These are phyloP conservation scores for Autographa pulchrina DNA, from an alignment of 2,888 invertebrate genomes.

Conservation along the genomic window DNA sequence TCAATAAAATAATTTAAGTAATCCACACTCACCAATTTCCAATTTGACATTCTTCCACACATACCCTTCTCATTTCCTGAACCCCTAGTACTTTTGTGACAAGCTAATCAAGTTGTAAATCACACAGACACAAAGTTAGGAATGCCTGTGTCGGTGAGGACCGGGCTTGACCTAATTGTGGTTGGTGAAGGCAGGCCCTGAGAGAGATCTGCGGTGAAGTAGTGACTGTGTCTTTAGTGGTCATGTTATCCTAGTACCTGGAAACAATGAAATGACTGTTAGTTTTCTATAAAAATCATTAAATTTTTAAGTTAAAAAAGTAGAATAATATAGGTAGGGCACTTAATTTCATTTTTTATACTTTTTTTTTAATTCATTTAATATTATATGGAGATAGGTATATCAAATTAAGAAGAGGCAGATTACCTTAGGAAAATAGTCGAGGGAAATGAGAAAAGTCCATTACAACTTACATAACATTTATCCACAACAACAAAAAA, in stretches of 20 bases:
- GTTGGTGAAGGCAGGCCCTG: conserved; percentile 23
- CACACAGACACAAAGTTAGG: conserved; percentile 29
- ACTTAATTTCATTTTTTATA: too few species aligned
- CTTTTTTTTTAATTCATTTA: too few species aligned
- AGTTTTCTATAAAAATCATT: neutral
- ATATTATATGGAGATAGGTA: too few species aligned
- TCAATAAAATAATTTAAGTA: too few species aligned
- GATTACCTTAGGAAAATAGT: too few species aligned
- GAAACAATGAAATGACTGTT: neutral
- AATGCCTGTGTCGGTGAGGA: conserved; percentile 33
- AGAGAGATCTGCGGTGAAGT: conserved; percentile 13
- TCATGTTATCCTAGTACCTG: conserved; percentile 49
- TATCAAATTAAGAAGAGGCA: too few species aligned
- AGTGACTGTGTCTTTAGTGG: conserved; percentile 17
- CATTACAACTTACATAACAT: too few species aligned
- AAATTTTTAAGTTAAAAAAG: too few species aligned
- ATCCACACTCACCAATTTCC: neutral
- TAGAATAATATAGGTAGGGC: too few species aligned
- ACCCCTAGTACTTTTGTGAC: conserved; percentile 26
- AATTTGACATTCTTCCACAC: neutral
- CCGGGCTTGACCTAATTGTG: conserved; percentile 56
- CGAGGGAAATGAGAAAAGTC: too few species aligned
- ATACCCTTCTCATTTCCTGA: neutral
- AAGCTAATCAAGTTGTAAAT: conserved; percentile 34
- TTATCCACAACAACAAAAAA: too few species aligned